Evolutionary conservation across 2,888 invertebrate species (phyloP).

Genomic region (Ariolimax columbianus): DNA sequence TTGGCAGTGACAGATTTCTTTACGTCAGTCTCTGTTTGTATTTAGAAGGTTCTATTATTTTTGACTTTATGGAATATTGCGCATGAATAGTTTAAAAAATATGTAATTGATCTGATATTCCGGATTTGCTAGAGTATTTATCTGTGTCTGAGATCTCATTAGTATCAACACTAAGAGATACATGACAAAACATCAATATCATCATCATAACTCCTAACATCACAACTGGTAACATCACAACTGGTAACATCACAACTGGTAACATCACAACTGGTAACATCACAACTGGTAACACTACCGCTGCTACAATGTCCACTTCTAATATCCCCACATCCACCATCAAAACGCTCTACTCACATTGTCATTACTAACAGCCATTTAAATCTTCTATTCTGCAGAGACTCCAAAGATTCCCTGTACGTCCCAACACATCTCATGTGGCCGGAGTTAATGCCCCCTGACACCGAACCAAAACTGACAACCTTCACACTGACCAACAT

Average conservation of each 20-base stretch:
- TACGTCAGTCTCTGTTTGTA: no score
- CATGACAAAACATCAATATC: no score
- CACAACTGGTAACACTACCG: neutral
- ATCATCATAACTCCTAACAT: neutral
- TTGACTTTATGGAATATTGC: no score
- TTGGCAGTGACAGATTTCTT: no score
- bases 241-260: neutral
- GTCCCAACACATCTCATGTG: slow-evolving; percentile 63
- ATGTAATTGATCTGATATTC: no score
- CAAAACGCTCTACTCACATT: no score
- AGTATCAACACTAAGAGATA: no score
- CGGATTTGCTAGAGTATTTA: no score
- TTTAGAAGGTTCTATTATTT: no score
- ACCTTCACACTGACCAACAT: slow-evolving; percentile 69
- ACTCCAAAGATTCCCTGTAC: slow-evolving; percentile 63
- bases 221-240: neutral
- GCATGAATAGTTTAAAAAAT: no score
- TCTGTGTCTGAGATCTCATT: no score
- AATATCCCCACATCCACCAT: neutral
- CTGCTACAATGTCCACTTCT: neutral
- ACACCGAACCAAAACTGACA: slow-evolving; percentile 59
- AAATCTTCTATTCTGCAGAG: slow-evolving; percentile 30
- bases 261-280: neutral
- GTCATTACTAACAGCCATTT: neutral
- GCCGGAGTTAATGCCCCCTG: slow-evolving; percentile 63